These are phyloP conservation scores for Coracopsis vasa DNA, from an alignment of 2,113 vertebrate genomes.

Conservation along the genomic window DNA sequence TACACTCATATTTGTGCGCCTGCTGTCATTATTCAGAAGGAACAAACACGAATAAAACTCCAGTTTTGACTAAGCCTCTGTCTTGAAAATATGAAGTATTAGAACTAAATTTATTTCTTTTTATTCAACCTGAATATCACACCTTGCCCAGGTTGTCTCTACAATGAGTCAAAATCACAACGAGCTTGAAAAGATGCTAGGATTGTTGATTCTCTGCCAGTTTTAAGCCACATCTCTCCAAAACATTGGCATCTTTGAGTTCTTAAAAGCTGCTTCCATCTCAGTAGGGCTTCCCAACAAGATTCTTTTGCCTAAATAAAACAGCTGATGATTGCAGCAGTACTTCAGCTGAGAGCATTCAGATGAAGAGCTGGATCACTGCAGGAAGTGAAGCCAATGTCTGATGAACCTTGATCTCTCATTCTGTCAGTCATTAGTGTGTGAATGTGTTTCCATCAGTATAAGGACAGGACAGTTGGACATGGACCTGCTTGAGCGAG, in stretches of 20 bases:
- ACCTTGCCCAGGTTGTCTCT: not conserved
- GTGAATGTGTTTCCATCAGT: not conserved
- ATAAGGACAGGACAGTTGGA: not conserved
- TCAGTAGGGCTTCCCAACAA: not conserved
- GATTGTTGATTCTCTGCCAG: not conserved
- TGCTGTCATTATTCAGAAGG: not conserved
- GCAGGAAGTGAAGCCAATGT: constrained; percentile 1
- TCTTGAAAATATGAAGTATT: not conserved
- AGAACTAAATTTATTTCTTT: not conserved
- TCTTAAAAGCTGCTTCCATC: not conserved
- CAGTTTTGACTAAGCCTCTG: not conserved
- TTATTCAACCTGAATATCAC: not conserved
- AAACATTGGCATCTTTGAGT: not conserved
- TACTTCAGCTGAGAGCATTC: constrained; percentile 4
- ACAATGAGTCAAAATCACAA: not conserved
- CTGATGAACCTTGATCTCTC: not conserved
- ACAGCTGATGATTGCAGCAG: not conserved
- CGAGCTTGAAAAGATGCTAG: not conserved
- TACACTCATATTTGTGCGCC: not conserved
- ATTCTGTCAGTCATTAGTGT: not conserved
- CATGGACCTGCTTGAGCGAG: not conserved
- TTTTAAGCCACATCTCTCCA: not conserved
- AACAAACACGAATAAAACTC: not conserved
- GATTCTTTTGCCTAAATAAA: constrained; percentile 34
- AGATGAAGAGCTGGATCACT: constrained; percentile 2